Conservation (phyloP, 92 coral and sea anemone species). For the Plumapathes pennacea region DNA sequence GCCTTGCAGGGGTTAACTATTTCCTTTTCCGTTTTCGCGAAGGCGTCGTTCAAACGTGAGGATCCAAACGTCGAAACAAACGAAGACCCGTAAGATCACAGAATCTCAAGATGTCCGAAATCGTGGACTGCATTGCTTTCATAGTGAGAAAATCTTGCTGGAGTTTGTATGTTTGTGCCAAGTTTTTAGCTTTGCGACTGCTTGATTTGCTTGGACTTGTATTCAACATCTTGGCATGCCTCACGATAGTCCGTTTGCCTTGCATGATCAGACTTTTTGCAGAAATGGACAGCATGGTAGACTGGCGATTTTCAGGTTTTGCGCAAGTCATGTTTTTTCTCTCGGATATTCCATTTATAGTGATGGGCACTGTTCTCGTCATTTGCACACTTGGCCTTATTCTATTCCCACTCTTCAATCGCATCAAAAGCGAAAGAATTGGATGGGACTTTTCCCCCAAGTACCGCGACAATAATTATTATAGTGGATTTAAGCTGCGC, state of each 20-base stretch:
- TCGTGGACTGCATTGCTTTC: conserved; percentile 90
- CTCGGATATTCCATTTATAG: conserved; percentile 81
- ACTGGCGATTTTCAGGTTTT: conserved; percentile 81
- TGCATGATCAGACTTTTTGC: conserved; percentile 75
- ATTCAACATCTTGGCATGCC: conserved; percentile 86
- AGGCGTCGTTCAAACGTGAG: too few species aligned
- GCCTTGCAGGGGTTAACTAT: too few species aligned
- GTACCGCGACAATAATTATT: conserved; percentile 31
- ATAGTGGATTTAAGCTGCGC: conserved; percentile 72
- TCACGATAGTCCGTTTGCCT: conserved; percentile 81
- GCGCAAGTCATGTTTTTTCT: conserved; percentile 74
- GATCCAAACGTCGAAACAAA: too few species aligned
- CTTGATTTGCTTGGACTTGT: conserved; percentile 79
- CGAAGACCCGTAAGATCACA: too few species aligned
- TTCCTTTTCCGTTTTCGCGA: too few species aligned
- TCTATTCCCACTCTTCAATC: conserved; percentile 60
- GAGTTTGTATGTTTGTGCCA: conserved; percentile 79
- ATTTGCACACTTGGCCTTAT: conserved; percentile 66
- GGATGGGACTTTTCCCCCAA: conserved; percentile 44
- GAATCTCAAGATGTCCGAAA: conserved; percentile 90
- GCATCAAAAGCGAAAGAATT: conserved; percentile 29
- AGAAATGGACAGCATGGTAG: conserved; percentile 51
- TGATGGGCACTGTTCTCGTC: conserved; percentile 67
- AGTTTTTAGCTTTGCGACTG: conserved; percentile 74
- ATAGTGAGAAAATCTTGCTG: conserved; percentile 90